Base-by-base conservation (phyloP, 2,113 vertebrate species). In the Phylloscopus whistleri region DNA sequence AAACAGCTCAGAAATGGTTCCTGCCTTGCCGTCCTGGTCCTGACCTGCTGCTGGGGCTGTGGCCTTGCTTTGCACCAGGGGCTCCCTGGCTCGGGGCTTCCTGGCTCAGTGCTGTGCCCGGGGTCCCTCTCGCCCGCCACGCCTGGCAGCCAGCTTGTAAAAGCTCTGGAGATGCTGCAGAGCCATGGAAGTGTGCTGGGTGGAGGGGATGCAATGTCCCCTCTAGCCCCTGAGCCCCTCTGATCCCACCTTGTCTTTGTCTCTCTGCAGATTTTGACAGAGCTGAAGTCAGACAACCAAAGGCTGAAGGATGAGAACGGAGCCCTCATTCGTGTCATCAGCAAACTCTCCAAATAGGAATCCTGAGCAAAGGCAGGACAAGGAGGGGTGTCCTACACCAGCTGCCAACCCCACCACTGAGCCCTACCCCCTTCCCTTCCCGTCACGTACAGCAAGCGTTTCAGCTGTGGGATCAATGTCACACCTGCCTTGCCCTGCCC, bases 241-340 rank as follows among this genome's bases (percentile, higher is more conserved):
- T 76, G 30, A 91, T 5, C 63, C 51, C 64, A 5, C 75, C 69
- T 46, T 43, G 7, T 69, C 72, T 89, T 68, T 94, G 75, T 94
- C 93, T 94, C 89, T 70, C 55, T 10, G 8, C 97, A 99, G 99
- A 97, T 99, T 97, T 98, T 99, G 97, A 99, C 98, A 69, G 99
- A 99, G 87, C 98, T 99, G 96, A 99, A 99, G 96, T 99, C 99
- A 1, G 99, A 99, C 98, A 99, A 99, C 98, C 99, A 99, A 97
- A 98, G 99, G 96, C 98, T 99, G 94, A 99, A 99, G 97, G 99
- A 99, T 33, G 99, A 99, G 97, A 99, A 99, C 1, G 99, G 99
- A 58, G 99, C 99, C 77, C 98, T 99, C 96, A 99, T 99, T 96
- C 97, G 99, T 95, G 99, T 99, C 97, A 99, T 99, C 98, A 99